These are phyloP conservation scores for Pelecanus crispus DNA, from an alignment of 2,113 vertebrate species.

Conservation along the genomic window DNA sequence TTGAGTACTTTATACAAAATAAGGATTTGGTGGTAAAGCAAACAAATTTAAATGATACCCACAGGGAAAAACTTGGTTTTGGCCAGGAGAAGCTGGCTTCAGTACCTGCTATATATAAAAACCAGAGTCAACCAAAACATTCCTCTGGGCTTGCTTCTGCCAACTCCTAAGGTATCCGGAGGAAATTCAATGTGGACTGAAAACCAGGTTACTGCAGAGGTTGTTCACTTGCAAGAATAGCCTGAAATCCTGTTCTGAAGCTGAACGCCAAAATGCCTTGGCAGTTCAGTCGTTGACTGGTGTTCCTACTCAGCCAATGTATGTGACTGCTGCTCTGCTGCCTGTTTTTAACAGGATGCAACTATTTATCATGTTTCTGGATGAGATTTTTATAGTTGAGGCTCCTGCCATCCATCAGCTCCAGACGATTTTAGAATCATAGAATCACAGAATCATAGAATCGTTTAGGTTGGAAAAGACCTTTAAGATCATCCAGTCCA, in stretches of 20 bases:
- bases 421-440: neutral
- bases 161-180: neutral
- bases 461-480: too few relatives aligned
- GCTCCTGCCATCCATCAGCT: conserved; percentile 43
- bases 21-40: conserved; percentile 54
- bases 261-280: neutral
- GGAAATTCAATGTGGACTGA: neutral
- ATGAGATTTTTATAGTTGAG: conserved; percentile 27
- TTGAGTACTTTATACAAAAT: conserved; percentile 1
- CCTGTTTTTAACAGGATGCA: conserved; percentile 37
- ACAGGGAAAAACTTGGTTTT: conserved; percentile 32
- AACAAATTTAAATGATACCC: conserved; percentile 48
- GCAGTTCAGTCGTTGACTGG: conserved; percentile 16
- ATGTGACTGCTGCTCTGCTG: conserved; percentile 12
- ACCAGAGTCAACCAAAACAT: conserved; percentile 27
- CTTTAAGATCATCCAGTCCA: too few relatives aligned
- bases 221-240: neutral
- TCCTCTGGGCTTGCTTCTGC: conserved; percentile 12
- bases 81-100: conserved; percentile 24
- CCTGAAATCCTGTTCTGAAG: neutral
- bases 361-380: conserved; percentile 53
- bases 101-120: conserved; percentile 10
- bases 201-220: neutral
- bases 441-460: too few relatives aligned
- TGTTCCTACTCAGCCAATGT: neutral